A percentile compares a stretch with the other conserved stretches of the same genome.
These are phyloP conservation scores for Campylomormyrus numenius DNA, from an alignment of 2,113 vertebrate species.

Conservation along the genomic window DNA sequence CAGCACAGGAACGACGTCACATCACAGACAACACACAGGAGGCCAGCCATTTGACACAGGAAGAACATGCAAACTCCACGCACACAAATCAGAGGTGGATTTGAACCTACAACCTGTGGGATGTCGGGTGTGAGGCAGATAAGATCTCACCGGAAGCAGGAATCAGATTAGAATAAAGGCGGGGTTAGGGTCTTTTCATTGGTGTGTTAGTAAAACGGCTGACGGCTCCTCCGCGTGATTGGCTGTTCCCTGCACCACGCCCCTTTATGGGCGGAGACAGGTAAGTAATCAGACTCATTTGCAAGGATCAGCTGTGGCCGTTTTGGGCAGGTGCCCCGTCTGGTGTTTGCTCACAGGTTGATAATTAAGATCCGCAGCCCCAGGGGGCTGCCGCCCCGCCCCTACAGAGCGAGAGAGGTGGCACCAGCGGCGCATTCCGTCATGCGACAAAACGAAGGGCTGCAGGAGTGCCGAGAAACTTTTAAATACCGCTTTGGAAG, in stretches of 20 bases:
- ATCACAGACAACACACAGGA: neutral
- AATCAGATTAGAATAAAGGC: neutral
- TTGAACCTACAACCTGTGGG: neutral
- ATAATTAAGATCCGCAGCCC: neutral
- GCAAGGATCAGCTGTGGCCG: neutral
- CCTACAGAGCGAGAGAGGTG: neutral
- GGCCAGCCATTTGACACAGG: neutral
- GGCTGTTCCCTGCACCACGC: neutral
- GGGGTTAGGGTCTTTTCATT: neutral
- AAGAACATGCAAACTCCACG: neutral
- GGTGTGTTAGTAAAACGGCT: neutral
- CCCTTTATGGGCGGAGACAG: neutral
- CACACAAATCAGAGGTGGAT: neutral
- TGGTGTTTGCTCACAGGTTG: neutral
- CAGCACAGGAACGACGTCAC: neutral
- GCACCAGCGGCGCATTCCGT: neutral
- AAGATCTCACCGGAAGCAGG: neutral
- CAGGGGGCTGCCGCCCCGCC: neutral
- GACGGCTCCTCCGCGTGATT: neutral
- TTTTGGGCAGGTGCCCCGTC: neutral
- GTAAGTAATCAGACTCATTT: neutral
- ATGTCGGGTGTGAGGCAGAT: neutral
- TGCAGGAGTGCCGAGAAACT: neutral
- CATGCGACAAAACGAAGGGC: neutral
- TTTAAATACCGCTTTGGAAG: neutral